Evolutionary conservation across 2,888 invertebrate species (phyloP).

Genomic region (Tromatobia lineatoria): DNA sequence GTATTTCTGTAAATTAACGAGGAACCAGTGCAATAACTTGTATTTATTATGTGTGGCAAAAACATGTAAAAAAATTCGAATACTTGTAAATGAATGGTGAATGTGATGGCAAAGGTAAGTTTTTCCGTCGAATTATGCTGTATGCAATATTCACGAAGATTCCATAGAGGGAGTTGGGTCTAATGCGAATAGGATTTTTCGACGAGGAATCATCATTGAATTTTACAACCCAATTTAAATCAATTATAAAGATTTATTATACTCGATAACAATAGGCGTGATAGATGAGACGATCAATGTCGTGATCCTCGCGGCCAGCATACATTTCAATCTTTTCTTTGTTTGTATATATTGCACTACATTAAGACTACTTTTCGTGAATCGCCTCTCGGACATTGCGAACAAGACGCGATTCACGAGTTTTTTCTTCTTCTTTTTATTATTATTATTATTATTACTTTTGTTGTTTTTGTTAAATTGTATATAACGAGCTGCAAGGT

Average conservation of each 20-base stretch:
- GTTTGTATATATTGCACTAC: constrained; percentile 80
- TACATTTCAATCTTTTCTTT: constrained; percentile 24
- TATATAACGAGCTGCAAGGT: constrained; percentile 30
- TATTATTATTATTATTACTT: constrained; percentile 7
- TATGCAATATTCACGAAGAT: too few relatives aligned
- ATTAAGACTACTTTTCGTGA: constrained; percentile 81
- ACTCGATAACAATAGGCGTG: constrained; percentile 58
- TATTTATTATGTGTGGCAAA: too few relatives aligned
- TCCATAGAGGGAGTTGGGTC: neutral
- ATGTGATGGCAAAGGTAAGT: too few relatives aligned
- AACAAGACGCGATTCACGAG: constrained; percentile 48
- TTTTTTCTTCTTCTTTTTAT: constrained; percentile 50
- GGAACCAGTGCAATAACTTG: too few relatives aligned
- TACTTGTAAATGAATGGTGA: too few relatives aligned
- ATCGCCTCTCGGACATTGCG: constrained; percentile 70
- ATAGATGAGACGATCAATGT: constrained; percentile 19
- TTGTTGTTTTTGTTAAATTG: constrained; percentile 5
- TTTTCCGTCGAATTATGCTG: too few relatives aligned
- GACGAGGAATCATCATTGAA: neutral
- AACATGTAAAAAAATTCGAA: too few relatives aligned
- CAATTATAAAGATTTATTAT: constrained; percentile 63
- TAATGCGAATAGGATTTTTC: neutral
- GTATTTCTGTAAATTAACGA: too few relatives aligned
- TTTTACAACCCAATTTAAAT: constrained; percentile 1
- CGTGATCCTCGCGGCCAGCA: constrained; percentile 26